A percentile compares a stretch with the other conserved stretches of the same genome.
Conservation (phyloP, 2,113 vertebrate species). For the Struthio camelus region DNA sequence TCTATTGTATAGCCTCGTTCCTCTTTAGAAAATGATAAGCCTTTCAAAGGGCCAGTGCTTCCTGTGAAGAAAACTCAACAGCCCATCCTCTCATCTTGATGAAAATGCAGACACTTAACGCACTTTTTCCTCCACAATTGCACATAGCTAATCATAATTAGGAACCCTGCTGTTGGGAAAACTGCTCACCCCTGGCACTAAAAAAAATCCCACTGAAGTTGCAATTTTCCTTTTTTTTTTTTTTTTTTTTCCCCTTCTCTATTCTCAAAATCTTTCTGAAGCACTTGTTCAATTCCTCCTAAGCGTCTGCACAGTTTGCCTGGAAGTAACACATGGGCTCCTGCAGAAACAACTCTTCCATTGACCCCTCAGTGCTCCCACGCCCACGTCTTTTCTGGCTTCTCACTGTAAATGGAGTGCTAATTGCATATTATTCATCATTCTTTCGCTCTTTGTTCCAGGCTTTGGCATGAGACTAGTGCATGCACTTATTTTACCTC, state of each 20-base stretch:
- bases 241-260: background rate
- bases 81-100: background rate
- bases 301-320: background rate
- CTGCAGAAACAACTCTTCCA: background rate
- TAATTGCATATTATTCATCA: background rate
- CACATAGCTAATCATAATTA: conserved; percentile 50
- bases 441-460: background rate
- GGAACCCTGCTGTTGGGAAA: conserved; percentile 42
- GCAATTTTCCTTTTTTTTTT: background rate
- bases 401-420: background rate
- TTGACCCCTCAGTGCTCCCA: background rate
- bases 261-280: background rate
- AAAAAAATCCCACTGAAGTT: background rate
- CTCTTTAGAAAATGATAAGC: background rate
- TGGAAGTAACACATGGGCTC: background rate
- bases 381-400: background rate
- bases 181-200: background rate
- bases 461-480: background rate
- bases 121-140: background rate
- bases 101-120: conserved; percentile 22
- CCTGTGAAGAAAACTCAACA: conserved; percentile 19
- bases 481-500: background rate
- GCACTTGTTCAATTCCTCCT: background rate
- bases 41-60: background rate
- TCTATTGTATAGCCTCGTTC: background rate